Conservation (phyloP, 1,140 invertebrate genomes). For the Orius laevigatus region DNA sequence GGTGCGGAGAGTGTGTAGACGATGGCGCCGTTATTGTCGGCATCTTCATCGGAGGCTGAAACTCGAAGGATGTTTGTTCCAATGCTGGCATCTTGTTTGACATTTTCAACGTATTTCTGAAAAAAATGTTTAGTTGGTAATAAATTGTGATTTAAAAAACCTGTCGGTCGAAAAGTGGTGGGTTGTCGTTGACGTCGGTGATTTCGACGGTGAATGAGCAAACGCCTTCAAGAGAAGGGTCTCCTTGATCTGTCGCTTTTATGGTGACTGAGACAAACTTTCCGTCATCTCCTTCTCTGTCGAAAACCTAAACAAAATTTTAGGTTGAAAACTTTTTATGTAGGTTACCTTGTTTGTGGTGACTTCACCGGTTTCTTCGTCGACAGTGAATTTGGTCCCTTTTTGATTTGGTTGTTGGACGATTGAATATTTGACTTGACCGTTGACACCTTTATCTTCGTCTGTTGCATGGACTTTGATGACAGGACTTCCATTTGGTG, state of each 20-base stretch:
- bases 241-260: conserved; percentile 91
- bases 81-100: conserved; percentile 90
- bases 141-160: conserved; percentile 30
- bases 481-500: conserved; percentile 78
- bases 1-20: conserved; percentile 78
- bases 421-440: conserved; percentile 85
- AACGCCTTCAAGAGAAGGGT: conserved; percentile 82
- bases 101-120: conserved; percentile 91
- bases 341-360: conserved; percentile 65
- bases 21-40: conserved; percentile 89
- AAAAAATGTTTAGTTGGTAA: conserved; percentile 21
- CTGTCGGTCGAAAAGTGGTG: conserved; percentile 85
- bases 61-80: conserved; percentile 86
- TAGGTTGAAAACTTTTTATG: neutral
- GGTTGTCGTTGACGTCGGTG: conserved; percentile 87
- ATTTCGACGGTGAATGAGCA: conserved; percentile 94
- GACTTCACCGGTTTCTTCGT: conserved; percentile 86
- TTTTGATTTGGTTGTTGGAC: conserved; percentile 93
- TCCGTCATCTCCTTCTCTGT: conserved; percentile 86
- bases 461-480: conserved; percentile 87
- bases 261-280: conserved; percentile 92
- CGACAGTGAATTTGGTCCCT: conserved; percentile 86
- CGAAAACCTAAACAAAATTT: conserved; percentile 50
- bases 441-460: conserved; percentile 86
- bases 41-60: conserved; percentile 88